Evolutionary conservation across 1,140 invertebrate genomes (phyloP).

Genomic region (Cyphomyrmex costatus): DNA sequence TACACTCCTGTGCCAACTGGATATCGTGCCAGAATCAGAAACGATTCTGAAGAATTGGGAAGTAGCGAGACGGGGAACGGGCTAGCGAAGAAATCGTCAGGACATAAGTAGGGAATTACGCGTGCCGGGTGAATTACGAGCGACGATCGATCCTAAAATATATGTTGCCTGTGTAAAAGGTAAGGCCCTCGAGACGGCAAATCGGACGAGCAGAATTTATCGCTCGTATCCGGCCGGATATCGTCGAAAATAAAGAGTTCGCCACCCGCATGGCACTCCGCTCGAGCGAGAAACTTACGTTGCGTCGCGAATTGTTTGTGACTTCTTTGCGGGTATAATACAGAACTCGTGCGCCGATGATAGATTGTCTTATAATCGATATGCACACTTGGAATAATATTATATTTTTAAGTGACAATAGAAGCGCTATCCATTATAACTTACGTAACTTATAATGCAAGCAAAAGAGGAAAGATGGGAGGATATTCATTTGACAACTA

Average conservation of each 20-base stretch:
- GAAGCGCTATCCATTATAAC: not conserved
- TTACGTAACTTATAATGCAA: conserved; percentile 32
- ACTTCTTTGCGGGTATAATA: not conserved
- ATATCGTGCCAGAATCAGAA: conserved; percentile 79
- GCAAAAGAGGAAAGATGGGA: not conserved
- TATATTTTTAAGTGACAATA: conserved; percentile 17
- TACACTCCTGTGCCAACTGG: conserved; percentile 80
- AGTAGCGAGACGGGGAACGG: conserved; percentile 41
- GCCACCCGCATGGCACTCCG: conserved; percentile 25
- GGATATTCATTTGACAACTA: conserved; percentile 27
- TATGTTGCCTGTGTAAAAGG: conserved; percentile 41
- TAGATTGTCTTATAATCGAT: conserved; percentile 46
- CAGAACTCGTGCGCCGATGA: not conserved
- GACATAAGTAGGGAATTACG: conserved; percentile 77
- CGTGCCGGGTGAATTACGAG: conserved; percentile 70
- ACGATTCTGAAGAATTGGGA: conserved; percentile 16
- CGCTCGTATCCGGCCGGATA: conserved; percentile 55
- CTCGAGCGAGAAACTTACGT: conserved; percentile 33
- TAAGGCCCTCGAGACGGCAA: conserved; percentile 29
- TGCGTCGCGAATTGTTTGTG: conserved; percentile 47
- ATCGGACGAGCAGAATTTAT: conserved; percentile 60
- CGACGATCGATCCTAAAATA: conserved; percentile 55
- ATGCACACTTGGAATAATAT: conserved; percentile 13
- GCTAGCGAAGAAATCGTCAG: conserved; percentile 68
- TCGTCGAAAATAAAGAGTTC: conserved; percentile 67